These are phyloP conservation scores for Aphidius colemani DNA, from an alignment of 2,888 invertebrate species.

Conservation along the genomic window DNA sequence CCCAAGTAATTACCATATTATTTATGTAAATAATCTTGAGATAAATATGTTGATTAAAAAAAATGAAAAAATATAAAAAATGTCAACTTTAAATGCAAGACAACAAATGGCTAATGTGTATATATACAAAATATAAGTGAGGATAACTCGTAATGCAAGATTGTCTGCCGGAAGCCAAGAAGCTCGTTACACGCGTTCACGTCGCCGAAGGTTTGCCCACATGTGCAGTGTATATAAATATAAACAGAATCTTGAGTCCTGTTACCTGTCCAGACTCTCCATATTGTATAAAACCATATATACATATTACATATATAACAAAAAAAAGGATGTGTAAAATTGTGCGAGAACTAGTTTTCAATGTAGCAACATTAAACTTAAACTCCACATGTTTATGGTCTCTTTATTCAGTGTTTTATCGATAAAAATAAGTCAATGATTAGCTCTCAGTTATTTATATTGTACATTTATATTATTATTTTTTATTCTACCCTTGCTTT, in stretches of 20 bases:
- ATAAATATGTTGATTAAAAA: no score
- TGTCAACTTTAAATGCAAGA: no score
- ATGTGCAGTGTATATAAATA: neutral
- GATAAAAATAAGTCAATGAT: no score
- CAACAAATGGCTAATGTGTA: no score
- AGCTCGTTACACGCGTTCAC: constrained; percentile 14
- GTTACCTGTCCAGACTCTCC: constrained; percentile 5
- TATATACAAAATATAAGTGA: neutral
- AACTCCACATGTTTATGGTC: no score
- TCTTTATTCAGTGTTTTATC: no score
- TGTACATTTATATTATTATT: constrained; percentile 4
- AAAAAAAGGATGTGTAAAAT: neutral
- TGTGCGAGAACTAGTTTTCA: no score
- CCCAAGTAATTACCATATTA: neutral
- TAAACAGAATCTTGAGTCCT: constrained; percentile 10
- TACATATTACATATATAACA: neutral
- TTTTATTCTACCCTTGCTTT: neutral
- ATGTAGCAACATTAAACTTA: no score
- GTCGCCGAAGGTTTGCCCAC: neutral
- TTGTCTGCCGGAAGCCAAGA: constrained; percentile 14
- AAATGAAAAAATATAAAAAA: no score
- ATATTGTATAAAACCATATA: neutral
- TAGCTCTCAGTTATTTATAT: neutral
- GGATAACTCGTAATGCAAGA: constrained; percentile 14
- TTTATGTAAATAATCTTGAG: no score